Conservation (phyloP, 2,888 invertebrate genomes). For the Dermolepida albohirtum region DNA sequence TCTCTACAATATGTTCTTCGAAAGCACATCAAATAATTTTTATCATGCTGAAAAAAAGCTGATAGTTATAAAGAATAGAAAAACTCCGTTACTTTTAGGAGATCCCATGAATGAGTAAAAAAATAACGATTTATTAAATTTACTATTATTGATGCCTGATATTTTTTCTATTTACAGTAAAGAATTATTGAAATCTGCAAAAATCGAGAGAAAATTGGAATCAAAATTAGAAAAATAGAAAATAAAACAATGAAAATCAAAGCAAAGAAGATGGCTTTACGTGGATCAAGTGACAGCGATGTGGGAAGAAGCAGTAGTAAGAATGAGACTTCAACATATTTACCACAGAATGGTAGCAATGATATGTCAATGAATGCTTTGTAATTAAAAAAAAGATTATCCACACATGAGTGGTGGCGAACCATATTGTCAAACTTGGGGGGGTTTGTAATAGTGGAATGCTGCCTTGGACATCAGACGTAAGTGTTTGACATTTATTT, state of each 20-base stretch:
- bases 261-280: conserved; percentile 60
- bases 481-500: conserved; percentile 45
- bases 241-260: conserved; percentile 62
- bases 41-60: conserved; percentile 54
- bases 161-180: conserved; percentile 40
- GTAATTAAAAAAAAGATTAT: conserved; percentile 42
- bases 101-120: conserved; percentile 42
- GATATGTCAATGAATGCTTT: conserved; percentile 49
- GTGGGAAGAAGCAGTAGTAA: conserved; percentile 40
- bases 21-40: conserved; percentile 47
- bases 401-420: conserved; percentile 60
- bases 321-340: conserved; percentile 23
- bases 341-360: conserved; percentile 28
- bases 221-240: conserved; percentile 64
- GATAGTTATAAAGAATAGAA: conserved; percentile 53
- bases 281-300: conserved; percentile 53
- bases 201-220: conserved; percentile 60
- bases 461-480: conserved; percentile 59
- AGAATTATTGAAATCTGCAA: conserved; percentile 50
- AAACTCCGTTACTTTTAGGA: conserved; percentile 45
- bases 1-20: conserved; percentile 53
- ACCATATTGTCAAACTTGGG: conserved; percentile 62
- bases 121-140: neutral
- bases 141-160: neutral
- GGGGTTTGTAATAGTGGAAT: conserved; percentile 62